Conservation (phyloP, 1,140 invertebrate genomes). For the Macrosteles quadrilineatus region DNA sequence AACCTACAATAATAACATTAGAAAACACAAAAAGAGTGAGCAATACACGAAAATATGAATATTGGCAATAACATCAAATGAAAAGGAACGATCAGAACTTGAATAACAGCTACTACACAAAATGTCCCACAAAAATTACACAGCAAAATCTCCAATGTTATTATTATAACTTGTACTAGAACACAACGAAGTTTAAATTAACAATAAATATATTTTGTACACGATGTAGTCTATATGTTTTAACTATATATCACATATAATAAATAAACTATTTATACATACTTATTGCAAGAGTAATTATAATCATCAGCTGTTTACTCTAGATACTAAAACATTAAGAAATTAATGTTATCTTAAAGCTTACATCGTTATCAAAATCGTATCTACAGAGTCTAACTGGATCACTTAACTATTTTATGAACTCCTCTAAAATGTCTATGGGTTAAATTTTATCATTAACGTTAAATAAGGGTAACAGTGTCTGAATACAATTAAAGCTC, state of each 20-base stretch:
- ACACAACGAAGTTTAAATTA: conserved; percentile 17
- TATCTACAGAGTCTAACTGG: neutral
- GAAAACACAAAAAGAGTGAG: conserved; percentile 15
- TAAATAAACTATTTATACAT: conserved; percentile 19
- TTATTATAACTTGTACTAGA: conserved; percentile 20
- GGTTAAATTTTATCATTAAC: neutral
- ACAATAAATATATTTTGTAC: conserved; percentile 29
- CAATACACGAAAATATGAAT: conserved; percentile 7
- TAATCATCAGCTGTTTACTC: neutral
- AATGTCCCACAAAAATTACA: conserved; percentile 5
- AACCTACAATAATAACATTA: conserved; percentile 23
- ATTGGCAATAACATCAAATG: neutral
- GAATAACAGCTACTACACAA: conserved; percentile 1
- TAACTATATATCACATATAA: conserved; percentile 28
- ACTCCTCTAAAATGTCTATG: neutral
- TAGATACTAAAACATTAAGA: conserved; percentile 7
- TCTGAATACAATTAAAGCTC: conserved; percentile 8
- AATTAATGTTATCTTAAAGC: conserved; percentile 15
- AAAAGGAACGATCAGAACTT: conserved; percentile 4
- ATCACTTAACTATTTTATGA: conserved; percentile 5
- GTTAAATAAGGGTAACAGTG: conserved; percentile 1
- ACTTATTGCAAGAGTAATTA: conserved; percentile 12
- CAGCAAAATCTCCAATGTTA: conserved; percentile 14
- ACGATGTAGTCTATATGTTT: conserved; percentile 30
- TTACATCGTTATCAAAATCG: neutral